phyloP scores from a whole-genome alignment of 2,113 vertebrate genomes.

The Melanocharis versteri region DNA sequence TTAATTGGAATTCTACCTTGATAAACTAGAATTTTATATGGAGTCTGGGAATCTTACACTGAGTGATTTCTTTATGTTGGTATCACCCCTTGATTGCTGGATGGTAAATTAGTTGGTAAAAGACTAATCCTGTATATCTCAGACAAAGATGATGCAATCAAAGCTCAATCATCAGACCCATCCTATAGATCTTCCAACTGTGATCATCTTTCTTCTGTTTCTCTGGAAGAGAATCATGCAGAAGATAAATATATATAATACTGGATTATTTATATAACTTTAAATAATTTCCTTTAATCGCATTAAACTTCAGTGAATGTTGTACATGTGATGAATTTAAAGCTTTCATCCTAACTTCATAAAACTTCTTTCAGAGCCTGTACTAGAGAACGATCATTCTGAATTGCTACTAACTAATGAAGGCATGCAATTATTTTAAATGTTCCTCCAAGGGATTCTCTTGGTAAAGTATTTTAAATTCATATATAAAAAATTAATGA shows the following conservation, averaged over 20 bases:
- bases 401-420: slow-evolving; percentile 44
- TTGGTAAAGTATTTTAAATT: slow-evolving; percentile 66
- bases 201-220: neutral
- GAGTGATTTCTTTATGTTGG: neutral
- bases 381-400: neutral
- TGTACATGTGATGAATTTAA: slow-evolving; percentile 12
- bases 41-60: neutral
- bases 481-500: slow-evolving; percentile 63
- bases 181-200: neutral
- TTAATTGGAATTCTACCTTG: neutral
- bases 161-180: neutral
- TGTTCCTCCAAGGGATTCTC: slow-evolving; percentile 51
- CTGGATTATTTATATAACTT: slow-evolving; percentile 8
- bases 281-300: slow-evolving; percentile 14
- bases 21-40: neutral
- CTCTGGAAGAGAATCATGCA: neutral
- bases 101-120: neutral
- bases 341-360: slow-evolving; percentile 38
- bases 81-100: neutral
- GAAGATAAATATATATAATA: neutral
- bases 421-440: slow-evolving; percentile 60
- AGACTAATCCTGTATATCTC: neutral
- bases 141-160: neutral
- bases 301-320: slow-evolving; percentile 29
- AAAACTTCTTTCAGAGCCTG: slow-evolving; percentile 32